Base-by-base conservation (phyloP, 2,797 vertebrate genomes). In the Siniperca scherzeri region DNA sequence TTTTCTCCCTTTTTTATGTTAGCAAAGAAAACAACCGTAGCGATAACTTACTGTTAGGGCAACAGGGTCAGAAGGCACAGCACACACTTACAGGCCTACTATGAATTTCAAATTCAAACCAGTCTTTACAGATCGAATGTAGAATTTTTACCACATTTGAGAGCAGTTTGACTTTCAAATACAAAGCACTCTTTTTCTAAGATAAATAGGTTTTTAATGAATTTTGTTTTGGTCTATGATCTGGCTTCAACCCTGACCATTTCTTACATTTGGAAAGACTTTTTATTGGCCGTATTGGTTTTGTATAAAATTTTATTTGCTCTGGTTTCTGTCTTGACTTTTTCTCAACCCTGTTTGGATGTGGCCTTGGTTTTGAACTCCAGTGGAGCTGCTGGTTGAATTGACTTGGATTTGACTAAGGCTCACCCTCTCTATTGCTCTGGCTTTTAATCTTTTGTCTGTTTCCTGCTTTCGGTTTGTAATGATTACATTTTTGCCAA, bases 271-370 rank as follows among this genome's bases (percentile, higher is more conserved):
- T 74, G 44, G 30, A 80, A 69, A 56, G 16, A n/a, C 59, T 38
- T 74, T 81, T 44, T 77, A 46, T 71, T 74, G 67, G 38, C 52
- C 55, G 65, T 66, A 53, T 64, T 67, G 68, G 68, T 80, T 83
- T 78, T 70, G 42, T 52, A 27, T 86, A 16, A 48, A 42, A 53
- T 68, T 70, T 65, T 46, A 70, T 66, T 78, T 50, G 36, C 73
- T 80, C 64, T 81, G 75, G 57, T 77, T 82, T 81, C 11, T 69
- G 70, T 84, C 67, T 76, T 61, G 70, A 56, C 30, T 57, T 60
- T 66, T 33, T 70, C 70, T 71, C 53, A 38, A 4, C 17, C 52
- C n/a, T 62, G 55, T 68, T 56, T 74, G 36, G 76, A 71, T 65
- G 79, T 67, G 78, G 72, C 78, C 17, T 64, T 59, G 42, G 65